phyloP scores from a whole-genome alignment of 2,113 vertebrate genomes.

The Pagrus major region DNA sequence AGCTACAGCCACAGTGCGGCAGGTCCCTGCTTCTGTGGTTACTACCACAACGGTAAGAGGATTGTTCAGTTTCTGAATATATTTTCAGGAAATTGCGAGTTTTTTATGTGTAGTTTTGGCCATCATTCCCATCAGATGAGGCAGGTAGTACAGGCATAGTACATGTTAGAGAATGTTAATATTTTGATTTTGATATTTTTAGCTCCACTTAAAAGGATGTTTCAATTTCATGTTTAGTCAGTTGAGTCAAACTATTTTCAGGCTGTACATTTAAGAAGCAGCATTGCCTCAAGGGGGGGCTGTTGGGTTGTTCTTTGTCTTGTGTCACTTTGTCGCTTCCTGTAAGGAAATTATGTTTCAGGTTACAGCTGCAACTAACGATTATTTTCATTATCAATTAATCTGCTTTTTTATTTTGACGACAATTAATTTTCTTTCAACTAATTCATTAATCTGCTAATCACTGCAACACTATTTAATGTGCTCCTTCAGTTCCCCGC shows the following conservation, averaged over 20 bases:
- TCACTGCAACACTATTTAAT: too few relatives aligned
- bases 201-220: background rate
- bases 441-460: too few relatives aligned
- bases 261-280: background rate
- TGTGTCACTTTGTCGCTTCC: background rate
- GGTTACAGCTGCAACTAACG: too few relatives aligned
- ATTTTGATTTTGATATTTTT: background rate
- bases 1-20: conserved; percentile 89
- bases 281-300: conserved; percentile 1
- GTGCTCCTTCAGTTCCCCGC: background rate
- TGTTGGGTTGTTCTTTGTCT: background rate
- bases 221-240: background rate
- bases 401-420: too few relatives aligned
- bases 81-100: background rate
- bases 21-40: conserved; percentile 93
- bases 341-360: background rate
- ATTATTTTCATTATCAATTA: too few relatives aligned
- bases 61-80: background rate
- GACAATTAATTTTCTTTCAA: too few relatives aligned
- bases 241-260: background rate
- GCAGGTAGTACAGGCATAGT: background rate
- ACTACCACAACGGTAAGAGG: conserved; percentile 91
- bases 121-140: background rate
- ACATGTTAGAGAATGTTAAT: background rate
- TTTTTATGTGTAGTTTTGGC: background rate